Evolutionary conservation across 2,888 invertebrate species (phyloP), one percentile per base, ranked within the genome.

Genomic region (Ophioninae sp.): DNA sequence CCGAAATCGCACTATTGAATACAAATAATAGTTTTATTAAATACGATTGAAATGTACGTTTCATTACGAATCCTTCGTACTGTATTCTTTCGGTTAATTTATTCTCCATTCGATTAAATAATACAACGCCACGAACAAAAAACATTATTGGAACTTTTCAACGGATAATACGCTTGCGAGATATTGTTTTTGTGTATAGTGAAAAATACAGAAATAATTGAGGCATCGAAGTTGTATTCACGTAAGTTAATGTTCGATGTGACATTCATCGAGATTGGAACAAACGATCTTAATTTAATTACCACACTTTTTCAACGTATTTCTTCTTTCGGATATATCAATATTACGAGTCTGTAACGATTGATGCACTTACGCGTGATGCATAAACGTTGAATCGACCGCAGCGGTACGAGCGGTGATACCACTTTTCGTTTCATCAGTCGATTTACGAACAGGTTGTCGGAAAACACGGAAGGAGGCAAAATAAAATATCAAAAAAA

Each of bases 161-260:
- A 71, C 78, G 59, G 71, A 75, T 68, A 58, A 78, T 68, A 22
- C 30, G 67, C 41, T 59, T 76, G 78, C 20, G 73, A 30, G 22
- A 73, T 71, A 63, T 79, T 23, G 6, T 74, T 77, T 58, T 63
- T 61, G 72, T 72, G 78, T 22, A 56, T 63, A 78, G 67, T 67
- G 39, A 79, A 80, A 75, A 81, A 81, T 58, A 73, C 51, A 65
- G 59, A 30, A 65, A 39, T 67, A 65, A 78, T 41, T 69, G 56
- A 84, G 84, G 81, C 81, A 84, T 84, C 78, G 68, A 84, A 76
- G 76, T 81, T 79, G 75, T 82, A 79, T 76, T 72, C 59, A 68
- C 69, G 56, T 72, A 81, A 22, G 73, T 41, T 65, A 69, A 5
- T 61, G 22, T 65, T 63, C 51, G 71, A 78, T 75, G 7, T 37